Evolutionary conservation across 1,140 invertebrate genomes (phyloP), one percentile per base, ranked within the genome.

Genomic region (Pogonus chalceus): DNA sequence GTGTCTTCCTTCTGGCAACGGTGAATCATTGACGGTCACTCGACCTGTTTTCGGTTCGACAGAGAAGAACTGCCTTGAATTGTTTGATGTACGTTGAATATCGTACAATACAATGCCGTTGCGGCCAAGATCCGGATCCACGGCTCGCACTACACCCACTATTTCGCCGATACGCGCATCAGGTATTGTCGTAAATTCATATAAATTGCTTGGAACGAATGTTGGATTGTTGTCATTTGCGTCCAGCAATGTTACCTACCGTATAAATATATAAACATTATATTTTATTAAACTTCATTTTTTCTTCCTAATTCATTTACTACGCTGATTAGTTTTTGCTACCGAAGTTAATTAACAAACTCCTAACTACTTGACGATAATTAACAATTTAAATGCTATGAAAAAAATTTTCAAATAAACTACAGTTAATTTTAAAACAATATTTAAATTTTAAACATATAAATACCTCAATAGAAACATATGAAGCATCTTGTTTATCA

Each of bases 211-310:
- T 1, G 88, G 87, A 12, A 88, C 75, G 63, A 92, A 92, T 7
- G 80, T 81, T 0, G 89, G 89, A 62, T 88, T 90, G 62, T 92
- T 92, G 56, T 92, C 89, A 68, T 92, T 92, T 7, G 87, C 85
- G 66, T 92, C 90, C 0, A 92, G 71, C 18, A 92, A 65, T 0
- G 85, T 87, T 20, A 69, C 37, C 37, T 43, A 10, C 18, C 7
- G 18, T 10, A 12, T 7, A 43, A 43, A 43, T 43, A 43, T 43
- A 16, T 18, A 18, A 43, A n/a, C n/a, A n/a, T n/a, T n/a, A n/a
- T n/a, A n/a, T n/a, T n/a, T n/a, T n/a, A n/a, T n/a, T n/a, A n/a
- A n/a, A n/a, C n/a, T n/a, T n/a, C n/a, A n/a, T n/a, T n/a, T n/a
- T n/a, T n/a, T n/a, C n/a, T n/a, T n/a, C n/a, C n/a, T n/a, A n/a